Percentiles rank a stretch among this genome's conserved stretches.
Conservation (phyloP, 2,888 invertebrate species). For the Pantelozetes paolii region DNA sequence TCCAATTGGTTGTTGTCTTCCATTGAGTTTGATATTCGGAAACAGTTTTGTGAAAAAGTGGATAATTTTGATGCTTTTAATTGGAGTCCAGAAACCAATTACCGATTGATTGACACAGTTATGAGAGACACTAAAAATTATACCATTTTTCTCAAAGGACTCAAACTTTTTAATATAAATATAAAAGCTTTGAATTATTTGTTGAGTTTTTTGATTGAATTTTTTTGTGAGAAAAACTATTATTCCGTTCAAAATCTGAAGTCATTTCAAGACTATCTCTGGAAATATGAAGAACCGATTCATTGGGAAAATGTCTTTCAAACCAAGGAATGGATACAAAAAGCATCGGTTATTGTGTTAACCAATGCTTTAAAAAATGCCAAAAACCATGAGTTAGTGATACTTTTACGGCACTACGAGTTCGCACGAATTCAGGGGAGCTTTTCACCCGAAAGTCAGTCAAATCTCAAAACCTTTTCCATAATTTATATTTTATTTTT, state of each 20-base stretch:
- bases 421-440: conserved; percentile 40
- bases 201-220: conserved; percentile 34
- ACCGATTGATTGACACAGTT: conserved; percentile 21
- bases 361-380: conserved; percentile 31
- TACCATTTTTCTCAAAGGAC: conserved; percentile 14
- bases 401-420: conserved; percentile 41
- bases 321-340: conserved; percentile 40
- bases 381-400: conserved; percentile 34
- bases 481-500: too few species aligned
- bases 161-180: conserved; percentile 33
- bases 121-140: conserved; percentile 19
- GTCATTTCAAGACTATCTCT: conserved; percentile 31
- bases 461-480: too few species aligned
- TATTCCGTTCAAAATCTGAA: conserved; percentile 32
- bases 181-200: conserved; percentile 22
- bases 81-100: conserved; percentile 22
- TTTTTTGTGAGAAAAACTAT: conserved; percentile 41
- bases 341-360: conserved; percentile 32
- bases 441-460: conserved; percentile 34
- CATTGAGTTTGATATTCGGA: background rate
- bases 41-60: conserved; percentile 1
- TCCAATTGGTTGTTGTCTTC: conserved; percentile 42
- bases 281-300: conserved; percentile 31
- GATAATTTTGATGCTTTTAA: conserved; percentile 2
- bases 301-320: conserved; percentile 19